Percentiles rank a stretch among this genome's conserved stretches.
These are phyloP conservation scores for Molorchus minor DNA, from an alignment of 2,888 invertebrate species.

Conservation along the genomic window DNA sequence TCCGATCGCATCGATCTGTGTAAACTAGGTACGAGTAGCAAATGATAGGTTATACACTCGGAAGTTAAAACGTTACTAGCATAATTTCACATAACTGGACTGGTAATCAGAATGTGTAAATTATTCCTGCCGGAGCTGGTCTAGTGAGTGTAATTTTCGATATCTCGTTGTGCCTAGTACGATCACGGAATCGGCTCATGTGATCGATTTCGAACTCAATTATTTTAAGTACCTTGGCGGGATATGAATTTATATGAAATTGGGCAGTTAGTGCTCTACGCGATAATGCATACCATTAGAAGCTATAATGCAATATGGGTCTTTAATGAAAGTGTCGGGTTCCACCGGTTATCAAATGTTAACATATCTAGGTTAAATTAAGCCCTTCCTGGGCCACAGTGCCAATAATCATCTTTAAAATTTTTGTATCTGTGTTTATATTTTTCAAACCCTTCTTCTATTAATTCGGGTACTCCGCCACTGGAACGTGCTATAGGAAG, in stretches of 20 bases:
- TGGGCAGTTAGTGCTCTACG: constrained; percentile 36
- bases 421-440: no score
- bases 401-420: no score
- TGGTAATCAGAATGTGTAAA: constrained; percentile 61
- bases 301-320: constrained; percentile 32
- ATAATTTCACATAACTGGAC: constrained; percentile 62
- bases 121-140: constrained; percentile 52
- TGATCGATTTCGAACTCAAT: constrained; percentile 55
- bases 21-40: constrained; percentile 58
- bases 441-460: no score
- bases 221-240: constrained; percentile 39
- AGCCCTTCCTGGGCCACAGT: no score
- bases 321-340: no score
- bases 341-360: no score
- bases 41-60: constrained; percentile 61
- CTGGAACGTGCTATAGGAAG: no score
- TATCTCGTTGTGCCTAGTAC: constrained; percentile 57
- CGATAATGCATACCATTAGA: constrained; percentile 43
- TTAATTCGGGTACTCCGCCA: no score
- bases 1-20: constrained; percentile 58
- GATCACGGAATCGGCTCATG: constrained; percentile 57
- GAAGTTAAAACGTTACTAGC: constrained; percentile 62
- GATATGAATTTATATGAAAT: constrained; percentile 37
- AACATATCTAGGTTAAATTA: no score
- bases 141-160: constrained; percentile 57